Evolutionary conservation across 2,888 invertebrate species (phyloP).

Genomic region (Prenolepis imparis): DNA sequence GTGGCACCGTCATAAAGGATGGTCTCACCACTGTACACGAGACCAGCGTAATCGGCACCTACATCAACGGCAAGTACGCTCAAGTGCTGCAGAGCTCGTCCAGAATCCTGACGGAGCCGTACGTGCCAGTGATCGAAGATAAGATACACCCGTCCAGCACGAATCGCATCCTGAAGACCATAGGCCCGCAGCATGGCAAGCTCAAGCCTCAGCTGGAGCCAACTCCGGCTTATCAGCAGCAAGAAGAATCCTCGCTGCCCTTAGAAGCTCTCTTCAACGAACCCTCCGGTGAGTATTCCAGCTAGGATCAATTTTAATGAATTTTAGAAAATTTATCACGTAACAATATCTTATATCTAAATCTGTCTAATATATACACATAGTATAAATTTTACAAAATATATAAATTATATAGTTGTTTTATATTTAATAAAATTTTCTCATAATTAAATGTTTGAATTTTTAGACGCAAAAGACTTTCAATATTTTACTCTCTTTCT

Average conservation of each 20-base stretch:
- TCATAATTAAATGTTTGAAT: background rate
- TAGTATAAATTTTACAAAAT: background rate
- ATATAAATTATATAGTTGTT: background rate
- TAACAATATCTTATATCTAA: background rate
- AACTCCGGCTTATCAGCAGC: conserved; percentile 88
- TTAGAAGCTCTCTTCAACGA: conserved; percentile 88
- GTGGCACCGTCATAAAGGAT: conserved; percentile 94
- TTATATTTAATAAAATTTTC: background rate
- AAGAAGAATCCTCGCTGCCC: conserved; percentile 87
- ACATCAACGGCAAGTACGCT: conserved; percentile 95
- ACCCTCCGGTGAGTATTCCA: conserved; percentile 82
- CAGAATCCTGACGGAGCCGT: conserved; percentile 87
- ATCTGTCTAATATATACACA: too few species aligned
- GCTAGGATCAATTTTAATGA: background rate
- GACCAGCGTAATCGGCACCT: conserved; percentile 96
- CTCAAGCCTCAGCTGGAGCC: conserved; percentile 88
- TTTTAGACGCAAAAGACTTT: background rate
- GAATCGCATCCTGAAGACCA: conserved; percentile 92
- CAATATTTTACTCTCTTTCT: background rate
- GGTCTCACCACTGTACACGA: conserved; percentile 95
- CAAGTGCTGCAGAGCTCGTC: conserved; percentile 94
- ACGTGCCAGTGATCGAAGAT: conserved; percentile 83
- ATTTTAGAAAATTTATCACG: background rate
- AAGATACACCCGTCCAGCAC: conserved; percentile 91
- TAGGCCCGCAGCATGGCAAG: conserved; percentile 89